These are phyloP conservation scores for Zosterops lateralis DNA, from an alignment of 2,113 vertebrate genomes.

Conservation along the genomic window DNA sequence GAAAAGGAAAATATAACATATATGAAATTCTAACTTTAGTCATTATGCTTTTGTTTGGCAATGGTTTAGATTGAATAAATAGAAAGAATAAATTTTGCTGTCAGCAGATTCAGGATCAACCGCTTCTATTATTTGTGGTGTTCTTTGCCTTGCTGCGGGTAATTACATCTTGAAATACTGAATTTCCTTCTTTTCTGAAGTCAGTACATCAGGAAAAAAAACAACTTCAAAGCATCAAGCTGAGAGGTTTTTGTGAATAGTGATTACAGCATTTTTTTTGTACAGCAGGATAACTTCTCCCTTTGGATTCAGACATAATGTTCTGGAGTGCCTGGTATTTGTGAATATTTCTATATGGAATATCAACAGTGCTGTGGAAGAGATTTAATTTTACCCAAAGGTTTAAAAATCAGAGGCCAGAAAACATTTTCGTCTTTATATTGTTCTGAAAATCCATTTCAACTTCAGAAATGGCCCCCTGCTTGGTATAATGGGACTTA, in stretches of 20 bases:
- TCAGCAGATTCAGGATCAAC: background rate
- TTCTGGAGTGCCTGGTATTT: constrained; percentile 32
- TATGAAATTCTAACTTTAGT: background rate
- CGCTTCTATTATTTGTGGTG: background rate
- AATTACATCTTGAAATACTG: constrained; percentile 22
- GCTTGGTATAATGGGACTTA: constrained; percentile 31
- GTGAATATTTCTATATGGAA: background rate
- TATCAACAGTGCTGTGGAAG: background rate
- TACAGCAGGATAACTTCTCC: constrained; percentile 40
- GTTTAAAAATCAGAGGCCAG: constrained; percentile 47
- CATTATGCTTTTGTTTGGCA: background rate
- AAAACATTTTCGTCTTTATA: constrained; percentile 41
- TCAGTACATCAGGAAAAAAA: background rate
- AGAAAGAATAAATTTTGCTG: background rate
- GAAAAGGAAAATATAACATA: background rate
- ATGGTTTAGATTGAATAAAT: background rate
- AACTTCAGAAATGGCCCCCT: constrained; percentile 40
- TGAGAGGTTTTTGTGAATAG: constrained; percentile 26
- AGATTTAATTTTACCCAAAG: constrained; percentile 46
- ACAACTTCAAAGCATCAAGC: background rate
- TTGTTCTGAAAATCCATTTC: constrained; percentile 50
- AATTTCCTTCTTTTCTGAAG: constrained; percentile 25
- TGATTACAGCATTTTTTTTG: constrained; percentile 42
- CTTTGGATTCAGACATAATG: constrained; percentile 22
- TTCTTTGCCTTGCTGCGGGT: background rate